These are phyloP conservation scores for Brachionus plicatilis DNA, from an alignment of 1,140 invertebrate genomes.

Conservation along the genomic window DNA sequence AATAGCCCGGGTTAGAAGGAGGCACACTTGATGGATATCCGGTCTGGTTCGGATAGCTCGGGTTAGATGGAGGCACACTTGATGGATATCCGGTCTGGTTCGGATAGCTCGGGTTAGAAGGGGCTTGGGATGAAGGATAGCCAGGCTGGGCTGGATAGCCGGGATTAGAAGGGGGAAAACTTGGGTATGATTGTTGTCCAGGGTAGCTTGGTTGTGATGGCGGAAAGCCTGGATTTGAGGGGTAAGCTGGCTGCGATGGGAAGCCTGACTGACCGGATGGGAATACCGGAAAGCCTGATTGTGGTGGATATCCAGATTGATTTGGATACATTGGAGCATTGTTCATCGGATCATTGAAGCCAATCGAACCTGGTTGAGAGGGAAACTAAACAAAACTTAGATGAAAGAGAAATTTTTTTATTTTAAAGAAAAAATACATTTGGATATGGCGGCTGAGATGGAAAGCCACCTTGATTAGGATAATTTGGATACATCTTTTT, in stretches of 20 bases:
- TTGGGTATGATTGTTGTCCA: neutral
- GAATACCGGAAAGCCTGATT: neutral
- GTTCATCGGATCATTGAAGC: neutral
- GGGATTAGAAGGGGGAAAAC: neutral
- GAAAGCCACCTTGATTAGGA: conserved; percentile 25
- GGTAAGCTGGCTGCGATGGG: neutral
- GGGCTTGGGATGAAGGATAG: neutral
- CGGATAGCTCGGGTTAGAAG: neutral
- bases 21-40: neutral
- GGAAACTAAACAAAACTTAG: neutral
- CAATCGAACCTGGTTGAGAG: neutral
- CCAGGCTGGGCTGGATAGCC: neutral
- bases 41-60: neutral
- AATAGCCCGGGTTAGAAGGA: neutral
- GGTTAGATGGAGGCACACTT: neutral
- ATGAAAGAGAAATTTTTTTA: neutral
- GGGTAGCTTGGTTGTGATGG: neutral
- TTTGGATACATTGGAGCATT: neutral
- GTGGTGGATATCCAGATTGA: neutral
- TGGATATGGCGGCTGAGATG: neutral
- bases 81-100: neutral
- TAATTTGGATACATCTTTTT: conserved; percentile 16
- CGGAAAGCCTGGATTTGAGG: neutral
- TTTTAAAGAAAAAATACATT: neutral
- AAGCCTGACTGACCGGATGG: neutral